Percentiles rank a stretch among this genome's conserved stretches.
phyloP scores from a whole-genome alignment of 2,113 vertebrate species.

The Gavialis gangeticus region DNA sequence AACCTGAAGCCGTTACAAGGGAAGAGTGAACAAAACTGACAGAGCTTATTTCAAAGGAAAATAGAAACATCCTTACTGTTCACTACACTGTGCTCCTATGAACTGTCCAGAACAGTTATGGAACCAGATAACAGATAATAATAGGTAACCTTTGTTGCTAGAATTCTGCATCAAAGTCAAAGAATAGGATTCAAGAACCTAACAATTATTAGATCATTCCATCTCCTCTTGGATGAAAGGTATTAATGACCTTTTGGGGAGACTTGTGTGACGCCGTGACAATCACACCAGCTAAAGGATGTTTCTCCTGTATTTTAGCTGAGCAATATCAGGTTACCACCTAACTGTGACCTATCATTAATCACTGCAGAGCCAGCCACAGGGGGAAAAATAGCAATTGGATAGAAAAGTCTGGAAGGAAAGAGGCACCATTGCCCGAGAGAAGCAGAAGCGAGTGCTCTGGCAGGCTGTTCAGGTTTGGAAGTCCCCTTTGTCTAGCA shows the following conservation, averaged over 20 bases:
- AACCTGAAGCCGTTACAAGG: background rate
- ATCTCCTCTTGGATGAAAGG: background rate
- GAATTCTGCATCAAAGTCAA: constrained; percentile 6
- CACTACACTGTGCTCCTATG: background rate
- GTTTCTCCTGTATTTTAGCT: background rate
- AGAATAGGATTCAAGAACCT: background rate
- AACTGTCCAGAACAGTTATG: background rate
- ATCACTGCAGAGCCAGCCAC: constrained; percentile 23
- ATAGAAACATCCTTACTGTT: constrained; percentile 5
- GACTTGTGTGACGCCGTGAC: background rate
- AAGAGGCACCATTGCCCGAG: constrained; percentile 23
- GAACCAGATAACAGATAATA: background rate
- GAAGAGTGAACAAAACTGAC: background rate
- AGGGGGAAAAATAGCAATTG: background rate
- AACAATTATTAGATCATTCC: constrained; percentile 38
- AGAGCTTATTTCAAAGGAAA: constrained; percentile 23
- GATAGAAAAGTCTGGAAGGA: constrained; percentile 29
- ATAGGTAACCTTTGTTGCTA: background rate
- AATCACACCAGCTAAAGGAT: constrained; percentile 5
- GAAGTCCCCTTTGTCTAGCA: constrained; percentile 43
- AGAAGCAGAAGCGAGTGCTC: constrained; percentile 40
- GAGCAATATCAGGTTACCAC: constrained; percentile 17
- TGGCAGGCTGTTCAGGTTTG: constrained; percentile 45
- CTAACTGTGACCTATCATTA: constrained; percentile 41
- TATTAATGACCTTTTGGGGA: constrained; percentile 33